Percentiles rank a stretch among this genome's conserved stretches.
phyloP scores from a whole-genome alignment of 2,888 invertebrate species.

The Apeira syringaria region DNA sequence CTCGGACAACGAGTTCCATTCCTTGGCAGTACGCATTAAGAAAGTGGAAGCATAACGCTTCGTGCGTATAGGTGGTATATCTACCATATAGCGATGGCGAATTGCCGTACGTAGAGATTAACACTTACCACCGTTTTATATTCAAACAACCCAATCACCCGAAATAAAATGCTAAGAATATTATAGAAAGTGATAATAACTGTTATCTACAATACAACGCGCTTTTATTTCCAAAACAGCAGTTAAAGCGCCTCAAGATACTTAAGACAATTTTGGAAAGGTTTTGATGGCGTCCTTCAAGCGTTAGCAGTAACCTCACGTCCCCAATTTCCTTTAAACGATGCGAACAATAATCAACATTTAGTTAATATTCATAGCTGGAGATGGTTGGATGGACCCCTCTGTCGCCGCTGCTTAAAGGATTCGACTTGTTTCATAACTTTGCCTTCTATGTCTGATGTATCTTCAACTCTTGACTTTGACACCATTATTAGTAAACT shows the following conservation, averaged over 20 bases:
- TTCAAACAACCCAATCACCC: constrained; percentile 2
- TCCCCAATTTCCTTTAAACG: constrained; percentile 64
- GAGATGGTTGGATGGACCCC: constrained; percentile 29
- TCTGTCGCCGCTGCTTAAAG: constrained; percentile 20
- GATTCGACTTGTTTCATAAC: constrained; percentile 24
- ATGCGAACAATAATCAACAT: constrained; percentile 65
- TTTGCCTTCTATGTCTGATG: no score
- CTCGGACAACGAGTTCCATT: no score
- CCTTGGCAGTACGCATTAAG: no score
- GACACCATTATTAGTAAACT: no score
- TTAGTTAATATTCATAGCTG: constrained; percentile 42
- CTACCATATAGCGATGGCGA: no score
- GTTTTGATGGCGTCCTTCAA: constrained; percentile 13
- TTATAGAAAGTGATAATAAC: constrained; percentile 11
- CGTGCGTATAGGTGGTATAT: no score
- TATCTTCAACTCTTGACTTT: no score
- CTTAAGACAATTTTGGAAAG: constrained; percentile 6
- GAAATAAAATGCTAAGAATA: constrained; percentile 9
- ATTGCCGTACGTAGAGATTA: no score
- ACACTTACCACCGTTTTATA: not conserved
- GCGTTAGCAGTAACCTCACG: constrained; percentile 42
- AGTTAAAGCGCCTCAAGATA: constrained; percentile 10
- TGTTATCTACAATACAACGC: constrained; percentile 14
- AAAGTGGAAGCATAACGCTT: no score
- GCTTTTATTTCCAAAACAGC: constrained; percentile 2